Percentiles rank a stretch among this genome's conserved stretches.
Conservation (phyloP, 2,113 vertebrate species). For the Macrotus californicus region DNA sequence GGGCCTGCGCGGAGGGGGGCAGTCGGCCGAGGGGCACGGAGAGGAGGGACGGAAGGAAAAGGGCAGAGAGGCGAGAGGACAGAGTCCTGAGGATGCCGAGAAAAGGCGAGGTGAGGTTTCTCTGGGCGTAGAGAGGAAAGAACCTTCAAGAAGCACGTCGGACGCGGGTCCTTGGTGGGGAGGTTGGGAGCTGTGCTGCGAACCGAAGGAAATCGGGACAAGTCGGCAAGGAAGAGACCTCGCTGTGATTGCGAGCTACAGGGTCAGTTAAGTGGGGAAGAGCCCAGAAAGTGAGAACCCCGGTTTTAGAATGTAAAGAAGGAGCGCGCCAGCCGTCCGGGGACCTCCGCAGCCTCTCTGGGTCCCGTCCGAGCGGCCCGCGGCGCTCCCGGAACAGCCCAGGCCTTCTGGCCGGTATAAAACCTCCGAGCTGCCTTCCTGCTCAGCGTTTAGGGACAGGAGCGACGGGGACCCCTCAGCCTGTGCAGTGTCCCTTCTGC, state of each 20-base stretch:
- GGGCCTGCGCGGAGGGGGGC: background rate
- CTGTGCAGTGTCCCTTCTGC: fast-evolving
- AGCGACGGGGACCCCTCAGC: background rate
- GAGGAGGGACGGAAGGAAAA: background rate
- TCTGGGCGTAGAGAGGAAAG: fast-evolving
- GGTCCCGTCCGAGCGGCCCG: too few relatives aligned
- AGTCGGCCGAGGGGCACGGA: too few relatives aligned
- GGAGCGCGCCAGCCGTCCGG: fast-evolving
- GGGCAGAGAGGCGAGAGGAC: fast-evolving
- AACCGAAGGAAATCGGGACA: fast-evolving
- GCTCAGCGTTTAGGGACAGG: background rate
- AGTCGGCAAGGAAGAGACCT: background rate
- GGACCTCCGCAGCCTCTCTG: fast-evolving
- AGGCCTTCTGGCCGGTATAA: background rate
- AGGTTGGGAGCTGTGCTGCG: background rate
- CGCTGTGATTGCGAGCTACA: fast-evolving
- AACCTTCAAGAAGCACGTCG: background rate
- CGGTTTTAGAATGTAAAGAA: fast-evolving
- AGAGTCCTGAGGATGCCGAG: background rate
- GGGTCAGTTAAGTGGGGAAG: too few relatives aligned
- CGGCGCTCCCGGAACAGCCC: background rate
- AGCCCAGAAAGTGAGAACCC: fast-evolving
- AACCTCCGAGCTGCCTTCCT: background rate
- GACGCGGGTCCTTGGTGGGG: background rate
- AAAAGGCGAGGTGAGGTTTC: fast-evolving